phyloP scores from a whole-genome alignment of 2,797 vertebrate genomes.

The Macrochelys suwanniensis region DNA sequence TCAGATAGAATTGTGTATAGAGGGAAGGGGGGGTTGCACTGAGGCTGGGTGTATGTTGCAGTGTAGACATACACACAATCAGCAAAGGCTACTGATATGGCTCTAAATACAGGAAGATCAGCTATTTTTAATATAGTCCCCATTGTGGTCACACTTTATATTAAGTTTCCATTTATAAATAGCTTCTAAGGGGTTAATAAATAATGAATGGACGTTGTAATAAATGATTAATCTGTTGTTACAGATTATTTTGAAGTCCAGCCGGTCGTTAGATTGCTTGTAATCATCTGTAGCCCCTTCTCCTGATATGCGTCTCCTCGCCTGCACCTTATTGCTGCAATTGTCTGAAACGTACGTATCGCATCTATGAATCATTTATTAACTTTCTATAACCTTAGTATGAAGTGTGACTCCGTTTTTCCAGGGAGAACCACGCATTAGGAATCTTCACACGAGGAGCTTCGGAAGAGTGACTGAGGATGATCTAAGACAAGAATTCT shows the following conservation, averaged over 20 bases:
- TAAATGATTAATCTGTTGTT: slow-evolving; percentile 54
- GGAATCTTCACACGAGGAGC: neutral
- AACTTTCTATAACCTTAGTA: slow-evolving; percentile 59
- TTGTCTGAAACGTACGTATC: neutral
- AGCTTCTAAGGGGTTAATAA: neutral
- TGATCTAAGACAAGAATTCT: neutral
- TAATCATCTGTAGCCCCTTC: slow-evolving; percentile 59
- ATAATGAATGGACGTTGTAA: slow-evolving; percentile 26
- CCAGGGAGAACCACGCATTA: neutral
- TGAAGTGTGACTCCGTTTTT: neutral
- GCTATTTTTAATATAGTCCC: rapidly evolving
- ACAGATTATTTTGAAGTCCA: slow-evolving; percentile 50
- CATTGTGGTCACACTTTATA: neutral
- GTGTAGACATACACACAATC: too few species aligned
- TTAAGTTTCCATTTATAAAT: neutral
- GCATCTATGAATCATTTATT: slow-evolving; percentile 70
- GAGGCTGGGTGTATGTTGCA: too few species aligned
- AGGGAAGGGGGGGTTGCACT: too few species aligned
- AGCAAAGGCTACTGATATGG: neutral
- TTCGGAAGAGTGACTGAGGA: neutral
- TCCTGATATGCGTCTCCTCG: slow-evolving; percentile 51
- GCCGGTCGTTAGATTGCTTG: slow-evolving; percentile 63
- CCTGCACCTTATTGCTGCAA: slow-evolving; percentile 52
- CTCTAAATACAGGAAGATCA: neutral
- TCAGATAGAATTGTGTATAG: too few species aligned